Base-by-base conservation (phyloP, 2,113 vertebrate genomes). In the Dipodomys ordii region DNA sequence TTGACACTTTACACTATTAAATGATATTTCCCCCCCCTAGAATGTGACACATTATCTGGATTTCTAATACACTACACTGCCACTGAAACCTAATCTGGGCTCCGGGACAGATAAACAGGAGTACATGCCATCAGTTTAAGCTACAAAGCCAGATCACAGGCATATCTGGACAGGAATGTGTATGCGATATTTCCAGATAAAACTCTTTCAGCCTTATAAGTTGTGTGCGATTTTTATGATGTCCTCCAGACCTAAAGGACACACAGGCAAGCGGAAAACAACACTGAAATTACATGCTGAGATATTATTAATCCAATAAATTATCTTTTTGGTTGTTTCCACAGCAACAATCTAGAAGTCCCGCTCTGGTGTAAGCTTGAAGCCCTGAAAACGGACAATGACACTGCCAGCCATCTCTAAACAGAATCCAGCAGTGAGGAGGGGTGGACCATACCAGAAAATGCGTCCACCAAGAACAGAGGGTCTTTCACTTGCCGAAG, bases 401-500 rank as follows among this genome's bases (percentile, higher is more conserved):
- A 57, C 53, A 13, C 53, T 16, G 53, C 3, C 53, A 57, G 53
- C 53, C 15, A 49, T 18, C 53, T 57, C 53, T 16, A 57, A 4
- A 18, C 12, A 18, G 53, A 57, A 57, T 18, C 53, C 15, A 13
- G 53, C 53, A 19, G 53, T 57, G 53, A 13, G 53, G 13, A 57
- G 53, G 53, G 49, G 49, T 3, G 53, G 53, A 16, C 53, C 49
- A 49, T 96, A 99, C 99, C 98, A 95, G 98, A 98, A 88, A 99
- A 99, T 0, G 92, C 97, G 0, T 98, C 96, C 69, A 98, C 97
- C 94, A 99, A 93, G 96, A 98, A 99, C 1, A 99, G 98, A 12
- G 99, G 99, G 88, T 99, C 99, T 90, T 99, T 99, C 60, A 99
- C 99, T 82, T 96, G 98, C 77, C 99, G 95, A 39, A 99, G 98